phyloP scores from a whole-genome alignment of 1,140 invertebrate genomes.

The Rhagoletis zephyria region DNA sequence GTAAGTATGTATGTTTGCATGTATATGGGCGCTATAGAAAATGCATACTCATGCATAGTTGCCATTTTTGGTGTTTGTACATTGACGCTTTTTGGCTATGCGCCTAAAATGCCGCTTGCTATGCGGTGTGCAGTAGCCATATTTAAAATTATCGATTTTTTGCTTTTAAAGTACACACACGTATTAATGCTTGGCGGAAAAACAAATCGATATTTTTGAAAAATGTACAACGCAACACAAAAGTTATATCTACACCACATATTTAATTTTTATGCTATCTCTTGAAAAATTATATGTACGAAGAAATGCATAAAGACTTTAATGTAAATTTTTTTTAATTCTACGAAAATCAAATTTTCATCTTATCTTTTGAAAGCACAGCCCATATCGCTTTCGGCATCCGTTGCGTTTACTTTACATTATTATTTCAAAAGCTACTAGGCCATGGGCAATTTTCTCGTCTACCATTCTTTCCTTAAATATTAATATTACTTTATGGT shows the following conservation, averaged over 20 bases:
- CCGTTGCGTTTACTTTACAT: background rate
- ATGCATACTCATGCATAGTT: background rate
- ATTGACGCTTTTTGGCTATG: too few species aligned
- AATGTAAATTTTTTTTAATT: too few species aligned
- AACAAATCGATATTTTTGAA: background rate
- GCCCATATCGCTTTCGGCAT: too few species aligned
- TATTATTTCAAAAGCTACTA: background rate
- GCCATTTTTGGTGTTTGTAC: background rate
- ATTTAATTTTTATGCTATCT: background rate
- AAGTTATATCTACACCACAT: background rate
- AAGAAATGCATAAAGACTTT: too few species aligned
- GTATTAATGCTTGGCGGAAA: background rate
- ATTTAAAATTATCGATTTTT: conserved; percentile 19
- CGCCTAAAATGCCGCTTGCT: too few species aligned
- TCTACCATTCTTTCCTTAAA: background rate
- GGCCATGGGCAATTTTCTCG: conserved; percentile 38
- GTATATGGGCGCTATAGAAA: background rate
- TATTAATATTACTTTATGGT: background rate
- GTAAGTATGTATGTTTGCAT: background rate
- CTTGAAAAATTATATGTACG: background rate
- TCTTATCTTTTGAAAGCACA: background rate
- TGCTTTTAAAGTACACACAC: background rate
- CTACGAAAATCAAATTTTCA: background rate
- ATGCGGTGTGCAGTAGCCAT: too few species aligned
- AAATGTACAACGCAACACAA: too few species aligned